These are phyloP conservation scores for Linnaemya tessellans DNA, from an alignment of 2,888 invertebrate genomes.

Conservation along the genomic window DNA sequence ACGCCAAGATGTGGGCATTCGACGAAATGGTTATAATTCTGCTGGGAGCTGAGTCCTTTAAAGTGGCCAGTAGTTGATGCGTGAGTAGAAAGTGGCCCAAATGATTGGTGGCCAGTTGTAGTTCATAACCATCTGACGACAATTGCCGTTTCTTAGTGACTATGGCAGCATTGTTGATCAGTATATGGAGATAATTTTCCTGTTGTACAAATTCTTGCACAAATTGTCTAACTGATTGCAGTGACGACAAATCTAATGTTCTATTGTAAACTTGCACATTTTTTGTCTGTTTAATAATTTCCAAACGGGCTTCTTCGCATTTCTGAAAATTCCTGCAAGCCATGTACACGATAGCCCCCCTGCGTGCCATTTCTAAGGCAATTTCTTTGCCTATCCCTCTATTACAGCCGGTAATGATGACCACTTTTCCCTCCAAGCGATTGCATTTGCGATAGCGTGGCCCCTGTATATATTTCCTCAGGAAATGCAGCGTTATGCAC, in stretches of 20 bases:
- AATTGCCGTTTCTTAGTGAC: conserved; percentile 31
- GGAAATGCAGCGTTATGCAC: conserved; percentile 10
- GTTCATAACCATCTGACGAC: conserved; percentile 51
- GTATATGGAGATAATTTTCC: conserved; percentile 35
- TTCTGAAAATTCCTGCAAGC: conserved; percentile 57
- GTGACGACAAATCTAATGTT: conserved; percentile 44
- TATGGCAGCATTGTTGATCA: conserved; percentile 62
- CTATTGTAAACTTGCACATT: conserved; percentile 47
- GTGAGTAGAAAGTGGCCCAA: conserved; percentile 60
- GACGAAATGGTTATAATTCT: conserved; percentile 55
- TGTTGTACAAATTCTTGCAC: conserved; percentile 24
- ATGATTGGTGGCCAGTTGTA: conserved; percentile 62
- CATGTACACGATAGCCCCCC: conserved; percentile 57
- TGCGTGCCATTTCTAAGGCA: conserved; percentile 51
- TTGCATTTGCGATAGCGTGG: conserved; percentile 38
- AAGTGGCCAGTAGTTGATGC: conserved; percentile 11
- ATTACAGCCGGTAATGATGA: conserved; percentile 62
- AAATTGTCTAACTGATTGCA: conserved; percentile 55
- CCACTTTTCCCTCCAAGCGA: conserved; percentile 54
- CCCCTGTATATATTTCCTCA: conserved; percentile 43
- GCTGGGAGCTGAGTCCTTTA: conserved; percentile 21
- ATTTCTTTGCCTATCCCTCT: conserved; percentile 57
- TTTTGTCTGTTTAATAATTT: conserved; percentile 33
- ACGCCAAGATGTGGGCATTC: conserved; percentile 26
- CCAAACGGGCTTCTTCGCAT: conserved; percentile 53